These are phyloP conservation scores for Typhlichthys eigenmanni DNA, from an alignment of 2,797 vertebrate genomes.

Conservation along the genomic window DNA sequence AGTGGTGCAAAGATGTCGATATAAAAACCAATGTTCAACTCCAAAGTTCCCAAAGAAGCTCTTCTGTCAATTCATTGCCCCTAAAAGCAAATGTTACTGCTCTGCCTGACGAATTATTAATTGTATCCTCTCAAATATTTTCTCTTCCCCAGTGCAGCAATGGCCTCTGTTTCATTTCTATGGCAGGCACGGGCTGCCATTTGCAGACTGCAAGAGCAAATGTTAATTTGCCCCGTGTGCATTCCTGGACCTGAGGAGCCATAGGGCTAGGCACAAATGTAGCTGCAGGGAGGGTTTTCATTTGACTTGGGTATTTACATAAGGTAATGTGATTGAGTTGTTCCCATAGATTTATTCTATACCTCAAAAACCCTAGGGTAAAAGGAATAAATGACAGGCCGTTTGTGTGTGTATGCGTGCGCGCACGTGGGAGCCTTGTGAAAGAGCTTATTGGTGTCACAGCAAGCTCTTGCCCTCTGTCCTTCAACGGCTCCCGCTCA, in stretches of 20 bases:
- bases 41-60: constrained; percentile 52
- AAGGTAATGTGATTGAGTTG: constrained; percentile 82
- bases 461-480: constrained; percentile 41
- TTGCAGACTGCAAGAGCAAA: constrained; percentile 78
- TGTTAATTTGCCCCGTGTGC: constrained; percentile 76
- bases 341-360: constrained; percentile 70
- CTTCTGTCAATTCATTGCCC: constrained; percentile 54
- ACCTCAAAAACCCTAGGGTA: constrained; percentile 44
- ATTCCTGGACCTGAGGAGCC: constrained; percentile 62
- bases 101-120: constrained; percentile 72
- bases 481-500: constrained; percentile 37
- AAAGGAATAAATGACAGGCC: constrained; percentile 27
- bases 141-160: constrained; percentile 50
- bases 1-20: constrained; percentile 30
- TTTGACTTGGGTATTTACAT: constrained; percentile 75
- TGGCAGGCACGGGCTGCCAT: constrained; percentile 78
- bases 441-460: constrained; percentile 16
- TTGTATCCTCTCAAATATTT: constrained; percentile 71
- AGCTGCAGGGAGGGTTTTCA: constrained; percentile 46
- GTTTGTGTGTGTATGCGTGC: neutral
- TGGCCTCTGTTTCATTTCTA: constrained; percentile 70
- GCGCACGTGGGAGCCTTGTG: neutral
- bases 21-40: constrained; percentile 47
- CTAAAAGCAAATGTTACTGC: constrained; percentile 73
- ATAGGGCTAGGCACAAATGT: constrained; percentile 58